Conservation (phyloP, 1,140 invertebrate species). For the Lordiphosa collinella region DNA sequence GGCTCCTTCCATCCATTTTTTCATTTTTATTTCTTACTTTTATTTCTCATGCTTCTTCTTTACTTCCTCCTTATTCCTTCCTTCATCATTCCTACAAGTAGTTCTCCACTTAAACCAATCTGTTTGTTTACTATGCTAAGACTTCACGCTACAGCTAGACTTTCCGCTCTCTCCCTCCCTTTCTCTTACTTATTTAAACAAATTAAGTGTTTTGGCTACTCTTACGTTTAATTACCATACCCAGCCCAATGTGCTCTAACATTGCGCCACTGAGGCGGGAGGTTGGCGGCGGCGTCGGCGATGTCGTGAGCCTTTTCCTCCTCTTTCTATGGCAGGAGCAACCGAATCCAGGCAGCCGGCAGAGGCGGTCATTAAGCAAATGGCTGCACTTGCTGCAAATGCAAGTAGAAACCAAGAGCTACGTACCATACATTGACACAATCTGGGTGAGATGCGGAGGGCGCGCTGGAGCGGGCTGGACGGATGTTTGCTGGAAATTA, state of each 20-base stretch:
- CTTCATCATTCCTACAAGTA: too few species aligned
- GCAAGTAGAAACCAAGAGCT: conserved; percentile 22
- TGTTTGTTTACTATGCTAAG: too few species aligned
- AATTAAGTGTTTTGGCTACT: conserved; percentile 46
- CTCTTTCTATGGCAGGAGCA: conserved; percentile 20
- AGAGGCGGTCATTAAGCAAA: conserved; percentile 74
- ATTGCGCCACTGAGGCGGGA: conserved; percentile 29
- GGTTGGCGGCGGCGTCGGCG: conserved; percentile 12
- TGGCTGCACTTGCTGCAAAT: conserved; percentile 68
- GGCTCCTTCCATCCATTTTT: too few species aligned
- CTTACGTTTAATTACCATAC: conserved; percentile 45
- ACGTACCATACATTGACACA: conserved; percentile 53
- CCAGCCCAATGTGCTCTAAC: conserved; percentile 43
- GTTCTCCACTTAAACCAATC: too few species aligned
- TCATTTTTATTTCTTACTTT: too few species aligned
- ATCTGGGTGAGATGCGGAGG: conserved; percentile 13
- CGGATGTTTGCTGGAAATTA: conserved; percentile 77
- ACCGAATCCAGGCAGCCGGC: conserved; percentile 27
- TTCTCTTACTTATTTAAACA: conserved; percentile 24
- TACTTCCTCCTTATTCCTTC: too few species aligned
- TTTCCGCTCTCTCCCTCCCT: not conserved
- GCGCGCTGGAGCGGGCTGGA: conserved; percentile 8
- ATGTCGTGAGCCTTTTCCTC: conserved; percentile 31
- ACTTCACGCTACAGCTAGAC: too few species aligned
- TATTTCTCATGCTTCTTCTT: too few species aligned